phyloP scores from a whole-genome alignment of 2,888 invertebrate genomes.

The Odiellus spinosus region DNA sequence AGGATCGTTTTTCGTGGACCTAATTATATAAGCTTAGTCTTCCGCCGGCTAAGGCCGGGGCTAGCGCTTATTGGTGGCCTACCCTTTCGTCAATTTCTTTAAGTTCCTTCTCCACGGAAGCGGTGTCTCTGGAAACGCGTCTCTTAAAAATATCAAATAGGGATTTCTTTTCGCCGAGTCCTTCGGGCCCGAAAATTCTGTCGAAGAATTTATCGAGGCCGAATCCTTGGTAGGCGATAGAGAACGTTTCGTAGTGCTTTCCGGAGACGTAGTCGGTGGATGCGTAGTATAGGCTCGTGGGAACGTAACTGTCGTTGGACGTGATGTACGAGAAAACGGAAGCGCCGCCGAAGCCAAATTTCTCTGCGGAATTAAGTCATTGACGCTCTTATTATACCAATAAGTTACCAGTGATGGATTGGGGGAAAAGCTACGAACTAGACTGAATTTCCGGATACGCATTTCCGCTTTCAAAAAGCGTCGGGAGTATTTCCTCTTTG shows the following conservation, averaged over 20 bases:
- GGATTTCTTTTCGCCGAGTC: conserved; percentile 7
- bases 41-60: no score
- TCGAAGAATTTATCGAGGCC: conserved; percentile 16
- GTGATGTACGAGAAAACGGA: conserved; percentile 14
- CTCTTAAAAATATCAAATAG: conserved; percentile 15
- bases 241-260: conserved; percentile 7
- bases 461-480: no score
- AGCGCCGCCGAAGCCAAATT: conserved; percentile 13
- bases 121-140: conserved; percentile 4
- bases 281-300: conserved; percentile 8
- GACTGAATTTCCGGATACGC: no score
- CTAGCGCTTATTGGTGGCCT: no score
- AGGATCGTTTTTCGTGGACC: no score
- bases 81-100: conserved; percentile 14
- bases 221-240: conserved; percentile 9
- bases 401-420: no score
- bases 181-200: conserved; percentile 14
- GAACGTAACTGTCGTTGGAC: conserved; percentile 15
- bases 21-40: no score
- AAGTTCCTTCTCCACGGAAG: conserved; percentile 12
- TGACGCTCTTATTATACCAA: no score
- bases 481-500: no score
- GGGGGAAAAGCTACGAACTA: no score
- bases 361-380: conserved; percentile 6
- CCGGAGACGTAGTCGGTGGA: conserved; percentile 14